phyloP scores from a whole-genome alignment of 2,888 invertebrate genomes.

The Macaria liturata region DNA sequence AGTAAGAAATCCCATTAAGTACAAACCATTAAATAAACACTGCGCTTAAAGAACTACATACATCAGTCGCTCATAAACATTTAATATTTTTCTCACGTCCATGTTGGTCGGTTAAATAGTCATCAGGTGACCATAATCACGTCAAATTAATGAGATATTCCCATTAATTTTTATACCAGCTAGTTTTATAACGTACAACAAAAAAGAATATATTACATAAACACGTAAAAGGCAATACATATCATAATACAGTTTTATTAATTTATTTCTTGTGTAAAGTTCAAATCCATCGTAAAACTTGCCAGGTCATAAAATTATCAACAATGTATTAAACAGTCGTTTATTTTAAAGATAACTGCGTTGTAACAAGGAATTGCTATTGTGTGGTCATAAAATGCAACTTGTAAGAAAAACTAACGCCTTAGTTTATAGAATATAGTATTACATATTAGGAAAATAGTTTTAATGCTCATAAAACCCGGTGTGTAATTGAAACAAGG shows the following conservation, averaged over 20 bases:
- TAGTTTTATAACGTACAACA: constrained; percentile 1
- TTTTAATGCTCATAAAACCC: too few species aligned
- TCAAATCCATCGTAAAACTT: constrained; percentile 18
- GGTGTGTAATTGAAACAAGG: too few species aligned
- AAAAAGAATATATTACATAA: constrained; percentile 7
- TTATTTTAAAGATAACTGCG: constrained; percentile 4
- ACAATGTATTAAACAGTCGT: constrained; percentile 5
- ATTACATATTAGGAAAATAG: too few species aligned
- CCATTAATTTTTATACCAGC: constrained; percentile 3
- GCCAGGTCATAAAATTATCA: constrained; percentile 13
- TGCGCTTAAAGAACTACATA: constrained; percentile 36
- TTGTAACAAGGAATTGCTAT: constrained; percentile 4
- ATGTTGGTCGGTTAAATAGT: constrained; percentile 24
- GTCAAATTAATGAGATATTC: constrained; percentile 21
- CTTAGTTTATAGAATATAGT: background rate
- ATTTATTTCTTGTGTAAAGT: constrained; percentile 24
- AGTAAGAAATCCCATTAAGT: constrained; percentile 30
- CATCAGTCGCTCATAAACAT: constrained; percentile 25
- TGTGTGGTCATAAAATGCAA: constrained; percentile 4
- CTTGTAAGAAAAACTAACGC: constrained; percentile 6
- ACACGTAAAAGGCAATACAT: constrained; percentile 6
- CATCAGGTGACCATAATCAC: constrained; percentile 34
- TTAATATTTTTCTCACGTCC: constrained; percentile 42
- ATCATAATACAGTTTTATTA: constrained; percentile 17
- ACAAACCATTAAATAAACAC: constrained; percentile 40